Conservation (phyloP, 2,113 vertebrate genomes). For the Hippotragus niger region DNA sequence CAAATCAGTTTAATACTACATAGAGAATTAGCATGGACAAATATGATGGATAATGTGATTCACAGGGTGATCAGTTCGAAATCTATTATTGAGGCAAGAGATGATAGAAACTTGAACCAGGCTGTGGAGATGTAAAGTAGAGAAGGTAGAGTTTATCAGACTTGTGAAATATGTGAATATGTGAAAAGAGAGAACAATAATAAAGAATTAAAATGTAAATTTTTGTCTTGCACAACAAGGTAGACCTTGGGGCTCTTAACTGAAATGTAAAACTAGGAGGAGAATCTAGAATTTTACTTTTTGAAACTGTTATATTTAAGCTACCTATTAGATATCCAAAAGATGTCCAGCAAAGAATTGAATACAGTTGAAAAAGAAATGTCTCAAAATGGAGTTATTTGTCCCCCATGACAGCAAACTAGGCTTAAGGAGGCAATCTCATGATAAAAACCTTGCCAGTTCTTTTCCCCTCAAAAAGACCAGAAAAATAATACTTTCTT, state of each 20-base stretch:
- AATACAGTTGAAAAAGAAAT: not conserved
- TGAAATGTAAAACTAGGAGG: not conserved
- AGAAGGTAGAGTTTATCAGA: not conserved
- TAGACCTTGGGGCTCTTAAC: not conserved
- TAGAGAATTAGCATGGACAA: not conserved
- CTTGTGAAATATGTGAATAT: not conserved
- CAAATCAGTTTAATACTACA: not conserved
- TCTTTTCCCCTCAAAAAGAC: not conserved
- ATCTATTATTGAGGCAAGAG: not conserved
- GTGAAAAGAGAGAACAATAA: not conserved
- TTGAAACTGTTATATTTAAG: not conserved
- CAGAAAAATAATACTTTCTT: not conserved
- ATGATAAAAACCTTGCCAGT: not conserved
- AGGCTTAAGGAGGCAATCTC: not conserved
- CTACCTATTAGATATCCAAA: not conserved
- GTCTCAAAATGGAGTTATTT: not conserved
- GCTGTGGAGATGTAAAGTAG: not conserved
- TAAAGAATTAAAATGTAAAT: not conserved
- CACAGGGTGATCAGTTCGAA: not conserved
- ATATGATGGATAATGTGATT: not conserved
- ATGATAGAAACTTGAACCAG: not conserved
- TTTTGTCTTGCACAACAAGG: not conserved
- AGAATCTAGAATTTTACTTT: not conserved
- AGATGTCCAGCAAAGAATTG: not conserved
- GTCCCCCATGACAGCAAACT: not conserved